Percentiles rank a stretch among this genome's conserved stretches.
Evolutionary conservation across 2,797 vertebrate species (phyloP).

Genomic region (Myotis planiceps): DNA sequence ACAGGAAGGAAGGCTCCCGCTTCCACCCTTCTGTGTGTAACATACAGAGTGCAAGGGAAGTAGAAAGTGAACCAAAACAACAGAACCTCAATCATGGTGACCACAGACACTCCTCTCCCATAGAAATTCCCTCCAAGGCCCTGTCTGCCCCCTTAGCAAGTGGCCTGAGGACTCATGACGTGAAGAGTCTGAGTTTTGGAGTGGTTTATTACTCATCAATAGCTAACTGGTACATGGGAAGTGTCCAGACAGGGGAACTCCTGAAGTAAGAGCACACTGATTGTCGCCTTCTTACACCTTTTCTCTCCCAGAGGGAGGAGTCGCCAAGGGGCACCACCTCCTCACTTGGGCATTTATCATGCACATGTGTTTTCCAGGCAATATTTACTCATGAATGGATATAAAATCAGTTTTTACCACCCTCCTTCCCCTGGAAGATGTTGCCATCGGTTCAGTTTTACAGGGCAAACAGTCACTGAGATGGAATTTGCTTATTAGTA

Average conservation of each 20-base stretch:
- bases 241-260: neutral
- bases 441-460: neutral
- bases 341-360: neutral
- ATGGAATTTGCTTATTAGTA: neutral
- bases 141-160: neutral
- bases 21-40: neutral
- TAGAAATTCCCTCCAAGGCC: neutral
- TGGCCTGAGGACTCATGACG: neutral
- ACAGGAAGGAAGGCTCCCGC: neutral
- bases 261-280: neutral
- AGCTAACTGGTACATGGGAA: neutral
- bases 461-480: neutral
- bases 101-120: neutral
- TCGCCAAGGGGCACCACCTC: accelerated
- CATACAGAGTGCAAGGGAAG: neutral
- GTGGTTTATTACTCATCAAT: neutral
- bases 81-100: neutral
- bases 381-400: neutral
- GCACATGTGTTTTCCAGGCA: neutral
- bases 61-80: neutral
- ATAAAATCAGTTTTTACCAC: neutral
- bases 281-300: neutral
- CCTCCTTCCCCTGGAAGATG: neutral
- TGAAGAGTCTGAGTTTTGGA: neutral
- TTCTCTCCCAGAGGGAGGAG: neutral